phyloP scores from a whole-genome alignment of 2,888 invertebrate genomes.

The Andrena praecox region DNA sequence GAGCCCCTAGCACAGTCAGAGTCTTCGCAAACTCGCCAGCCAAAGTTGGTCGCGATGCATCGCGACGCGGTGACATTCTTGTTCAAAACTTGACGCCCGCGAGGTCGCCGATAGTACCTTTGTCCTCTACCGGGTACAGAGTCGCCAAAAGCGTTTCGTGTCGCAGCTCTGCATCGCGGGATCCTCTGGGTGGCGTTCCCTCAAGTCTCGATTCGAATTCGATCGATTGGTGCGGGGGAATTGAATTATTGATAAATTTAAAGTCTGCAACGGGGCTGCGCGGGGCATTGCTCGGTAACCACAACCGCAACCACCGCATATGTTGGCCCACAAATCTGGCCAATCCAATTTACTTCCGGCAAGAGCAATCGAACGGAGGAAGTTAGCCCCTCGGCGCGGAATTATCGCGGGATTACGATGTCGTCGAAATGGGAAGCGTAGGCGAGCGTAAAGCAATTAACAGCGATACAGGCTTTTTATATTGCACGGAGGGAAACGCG shows the following conservation, averaged over 20 bases:
- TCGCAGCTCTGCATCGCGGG: background rate
- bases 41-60: background rate
- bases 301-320: conserved; percentile 46
- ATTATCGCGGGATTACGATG: conserved; percentile 46
- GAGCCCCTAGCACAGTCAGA: background rate
- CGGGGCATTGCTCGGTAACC: conserved; percentile 32
- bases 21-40: background rate
- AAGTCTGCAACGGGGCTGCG: conserved; percentile 11
- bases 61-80: conserved; percentile 2
- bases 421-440: background rate
- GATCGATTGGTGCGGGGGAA: background rate
- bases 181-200: background rate
- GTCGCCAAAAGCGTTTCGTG: too few species aligned
- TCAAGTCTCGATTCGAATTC: background rate
- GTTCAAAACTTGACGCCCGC: conserved; percentile 25
- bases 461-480: background rate
- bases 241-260: conserved; percentile 36
- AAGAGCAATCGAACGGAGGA: conserved; percentile 48
- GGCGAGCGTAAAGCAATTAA: conserved; percentile 4
- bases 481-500: background rate
- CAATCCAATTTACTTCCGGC: conserved; percentile 61
- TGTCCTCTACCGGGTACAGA: background rate
- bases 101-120: conserved; percentile 6
- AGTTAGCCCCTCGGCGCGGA: conserved; percentile 34
- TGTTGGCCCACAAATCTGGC: conserved; percentile 41